phyloP scores from a whole-genome alignment of 2,113 vertebrate genomes.

The Ameiurus melas region DNA sequence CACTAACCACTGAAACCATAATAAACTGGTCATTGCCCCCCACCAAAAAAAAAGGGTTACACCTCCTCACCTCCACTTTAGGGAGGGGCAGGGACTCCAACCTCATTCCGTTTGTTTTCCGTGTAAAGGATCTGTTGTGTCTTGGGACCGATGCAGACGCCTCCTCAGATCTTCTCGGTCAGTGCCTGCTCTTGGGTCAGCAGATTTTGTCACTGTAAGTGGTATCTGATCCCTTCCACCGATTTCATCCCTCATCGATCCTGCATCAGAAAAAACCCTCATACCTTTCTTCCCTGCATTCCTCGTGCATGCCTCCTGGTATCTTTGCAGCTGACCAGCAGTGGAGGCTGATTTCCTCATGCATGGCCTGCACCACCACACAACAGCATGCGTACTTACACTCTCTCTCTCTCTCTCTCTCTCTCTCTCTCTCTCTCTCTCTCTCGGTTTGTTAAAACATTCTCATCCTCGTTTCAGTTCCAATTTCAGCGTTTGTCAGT shows the following conservation, averaged over 20 bases:
- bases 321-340: slow-evolving; percentile 34
- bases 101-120: not conserved
- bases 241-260: slow-evolving; percentile 1
- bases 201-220: slow-evolving; percentile 64
- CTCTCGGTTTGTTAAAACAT: not conserved
- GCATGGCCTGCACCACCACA: slow-evolving; percentile 39
- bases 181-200: slow-evolving; percentile 65
- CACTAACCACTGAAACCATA: not conserved
- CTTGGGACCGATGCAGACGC: slow-evolving; percentile 58
- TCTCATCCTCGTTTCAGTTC: not conserved
- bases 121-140: slow-evolving; percentile 41
- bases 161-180: slow-evolving; percentile 62
- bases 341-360: slow-evolving; percentile 11
- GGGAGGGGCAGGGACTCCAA: not conserved
- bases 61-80: not conserved
- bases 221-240: not conserved
- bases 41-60: not conserved
- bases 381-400: slow-evolving; percentile 30
- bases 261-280: slow-evolving; percentile 19
- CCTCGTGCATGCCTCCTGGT: slow-evolving; percentile 36
- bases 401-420: too few species aligned
- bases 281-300: not conserved
- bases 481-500: not conserved
- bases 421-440: too few species aligned
- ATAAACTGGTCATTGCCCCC: not conserved